A percentile compares a stretch with the other conserved stretches of the same genome.
phyloP scores from a whole-genome alignment of 2,888 invertebrate genomes.

The Sesamia inferens region DNA sequence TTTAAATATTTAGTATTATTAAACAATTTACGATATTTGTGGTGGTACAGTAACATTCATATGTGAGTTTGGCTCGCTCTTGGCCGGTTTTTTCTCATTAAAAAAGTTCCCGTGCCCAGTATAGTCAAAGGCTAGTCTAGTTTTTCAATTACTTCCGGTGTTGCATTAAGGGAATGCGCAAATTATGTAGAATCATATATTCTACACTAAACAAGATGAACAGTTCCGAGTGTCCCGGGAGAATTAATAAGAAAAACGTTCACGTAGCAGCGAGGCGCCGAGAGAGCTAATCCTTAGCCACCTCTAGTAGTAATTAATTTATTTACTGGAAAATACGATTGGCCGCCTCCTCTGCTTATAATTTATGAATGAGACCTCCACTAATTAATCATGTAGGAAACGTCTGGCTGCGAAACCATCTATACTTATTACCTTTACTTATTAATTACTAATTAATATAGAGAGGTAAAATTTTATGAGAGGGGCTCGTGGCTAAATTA shows the following conservation, averaged over 20 bases:
- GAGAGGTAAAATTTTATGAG: neutral
- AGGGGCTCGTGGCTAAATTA: too few species aligned
- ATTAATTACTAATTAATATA: neutral
- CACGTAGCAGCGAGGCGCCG: constrained; percentile 23
- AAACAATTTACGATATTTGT: too few species aligned
- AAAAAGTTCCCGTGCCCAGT: neutral
- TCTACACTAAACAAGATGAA: constrained; percentile 52
- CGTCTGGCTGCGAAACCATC: constrained; percentile 1
- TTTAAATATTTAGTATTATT: too few species aligned
- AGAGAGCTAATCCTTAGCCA: constrained; percentile 34
- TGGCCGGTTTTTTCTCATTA: neutral
- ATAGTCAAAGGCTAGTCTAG: constrained; percentile 25
- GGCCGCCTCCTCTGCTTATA: constrained; percentile 10
- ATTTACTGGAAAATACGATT: constrained; percentile 43
- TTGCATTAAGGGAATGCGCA: constrained; percentile 36
- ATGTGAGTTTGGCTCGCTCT: neutral
- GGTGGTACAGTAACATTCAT: neutral
- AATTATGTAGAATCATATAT: constrained; percentile 50
- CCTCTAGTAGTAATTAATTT: constrained; percentile 41
- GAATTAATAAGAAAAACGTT: constrained; percentile 55
- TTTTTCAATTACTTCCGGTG: constrained; percentile 40
- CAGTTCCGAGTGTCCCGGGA: constrained; percentile 40
- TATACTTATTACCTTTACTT: neutral
- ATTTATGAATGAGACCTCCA: constrained; percentile 34
- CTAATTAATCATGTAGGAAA: constrained; percentile 26